Conservation (phyloP, 2,797 vertebrate species). For the Garrulus glandarius region DNA sequence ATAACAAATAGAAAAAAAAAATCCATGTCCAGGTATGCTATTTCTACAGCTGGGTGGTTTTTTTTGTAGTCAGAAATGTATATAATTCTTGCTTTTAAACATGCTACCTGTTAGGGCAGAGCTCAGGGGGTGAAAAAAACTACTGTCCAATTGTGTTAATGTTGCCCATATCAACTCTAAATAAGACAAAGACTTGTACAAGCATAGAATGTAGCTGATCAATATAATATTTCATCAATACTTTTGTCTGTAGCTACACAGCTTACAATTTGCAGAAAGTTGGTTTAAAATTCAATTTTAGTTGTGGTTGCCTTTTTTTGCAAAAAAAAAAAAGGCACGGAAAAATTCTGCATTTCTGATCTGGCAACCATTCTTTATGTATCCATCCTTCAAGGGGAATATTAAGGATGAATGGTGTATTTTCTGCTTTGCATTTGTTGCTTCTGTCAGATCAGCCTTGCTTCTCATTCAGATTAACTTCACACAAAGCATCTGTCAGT, state of each 20-base stretch:
- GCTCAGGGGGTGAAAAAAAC: neutral
- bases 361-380: neutral
- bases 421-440: neutral
- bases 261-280: neutral
- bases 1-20: neutral
- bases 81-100: neutral
- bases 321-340: neutral
- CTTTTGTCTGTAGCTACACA: neutral
- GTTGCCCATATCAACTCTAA: neutral
- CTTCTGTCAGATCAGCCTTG: neutral
- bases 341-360: neutral
- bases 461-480: neutral
- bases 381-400: neutral
- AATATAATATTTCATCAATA: neutral
- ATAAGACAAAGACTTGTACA: neutral
- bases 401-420: neutral
- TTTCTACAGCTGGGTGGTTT: neutral
- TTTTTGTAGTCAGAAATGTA: neutral
- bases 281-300: neutral
- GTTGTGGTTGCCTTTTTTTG: neutral
- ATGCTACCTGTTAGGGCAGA: neutral
- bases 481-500: neutral
- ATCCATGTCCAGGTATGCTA: accelerated
- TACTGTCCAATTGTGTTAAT: neutral
- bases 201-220: neutral